phyloP scores from a whole-genome alignment of 2,888 invertebrate genomes.

The Cylloceria caligata region DNA sequence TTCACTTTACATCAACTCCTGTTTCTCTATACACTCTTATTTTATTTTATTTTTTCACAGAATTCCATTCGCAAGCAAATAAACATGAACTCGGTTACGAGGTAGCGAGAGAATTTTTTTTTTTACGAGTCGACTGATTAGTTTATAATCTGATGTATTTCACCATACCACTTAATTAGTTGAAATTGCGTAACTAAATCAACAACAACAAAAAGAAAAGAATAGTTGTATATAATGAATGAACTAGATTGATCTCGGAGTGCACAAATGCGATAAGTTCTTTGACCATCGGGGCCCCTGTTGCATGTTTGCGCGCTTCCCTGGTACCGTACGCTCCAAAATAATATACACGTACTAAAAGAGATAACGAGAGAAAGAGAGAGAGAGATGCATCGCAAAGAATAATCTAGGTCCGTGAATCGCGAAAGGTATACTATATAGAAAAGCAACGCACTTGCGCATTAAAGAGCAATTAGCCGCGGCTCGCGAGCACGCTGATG shows the following conservation, averaged over 20 bases:
- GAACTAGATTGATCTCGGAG: slow-evolving; percentile 34
- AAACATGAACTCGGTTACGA: slow-evolving; percentile 26
- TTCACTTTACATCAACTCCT: slow-evolving; percentile 60
- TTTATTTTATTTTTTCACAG: slow-evolving; percentile 27
- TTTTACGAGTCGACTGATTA: slow-evolving; percentile 24
- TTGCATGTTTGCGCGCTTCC: neutral
- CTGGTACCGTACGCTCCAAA: slow-evolving; percentile 31
- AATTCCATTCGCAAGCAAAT: slow-evolving; percentile 32
- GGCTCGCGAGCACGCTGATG: slow-evolving; percentile 84
- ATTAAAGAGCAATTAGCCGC: slow-evolving; percentile 84
- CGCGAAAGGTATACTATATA: slow-evolving; percentile 73
- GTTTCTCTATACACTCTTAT: slow-evolving; percentile 28
- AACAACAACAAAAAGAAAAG: slow-evolving; percentile 14
- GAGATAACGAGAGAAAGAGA: slow-evolving; percentile 57
- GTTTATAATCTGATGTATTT: neutral
- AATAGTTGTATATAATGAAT: slow-evolving; percentile 23
- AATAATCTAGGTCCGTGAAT: slow-evolving; percentile 68
- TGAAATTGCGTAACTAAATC: slow-evolving; percentile 20
- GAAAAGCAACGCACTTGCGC: slow-evolving; percentile 80
- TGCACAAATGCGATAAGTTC: slow-evolving; percentile 19
- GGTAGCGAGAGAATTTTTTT: slow-evolving; percentile 4
- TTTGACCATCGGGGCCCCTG: slow-evolving; percentile 20
- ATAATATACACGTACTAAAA: slow-evolving; percentile 43
- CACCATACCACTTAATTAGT: neutral
- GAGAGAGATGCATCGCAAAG: slow-evolving; percentile 47